Base-by-base conservation (phyloP, 2,888 invertebrate species). In the Cryptops parisi region DNA sequence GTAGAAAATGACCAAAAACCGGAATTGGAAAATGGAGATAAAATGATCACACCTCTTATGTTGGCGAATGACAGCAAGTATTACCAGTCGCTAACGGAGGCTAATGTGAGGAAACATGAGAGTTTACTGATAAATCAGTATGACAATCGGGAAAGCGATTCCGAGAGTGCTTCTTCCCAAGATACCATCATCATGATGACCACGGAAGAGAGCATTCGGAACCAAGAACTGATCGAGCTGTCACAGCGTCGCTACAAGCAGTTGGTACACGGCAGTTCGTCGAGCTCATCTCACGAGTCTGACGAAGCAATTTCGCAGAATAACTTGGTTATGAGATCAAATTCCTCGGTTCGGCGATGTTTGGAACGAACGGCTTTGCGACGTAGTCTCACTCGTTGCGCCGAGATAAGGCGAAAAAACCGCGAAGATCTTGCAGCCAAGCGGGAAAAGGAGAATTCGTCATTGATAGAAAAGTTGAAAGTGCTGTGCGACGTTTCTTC, bases 361-460 rank as follows among this genome's bases (percentile, higher is more conserved):
- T 87, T 88, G 55, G 87, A 88, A 63, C 75, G 86, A 44, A 88
- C 88, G 64, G 84, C 87, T 0, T 68, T 88, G 17, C 73, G 88
- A 2, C 77, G 88, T 58, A 88, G 84, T 15, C 72, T 86, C 50
- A 79, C 86, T 59, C 78, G 83, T 57, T 63, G 57, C 47, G 63
- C 60, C 59, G 84, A 78, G 66, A 80, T 51, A 3, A 26, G 22
- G 17, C 40, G 38, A 1, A 38, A 40, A 39, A 21, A 23, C 6
- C 38, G 1, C 6, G 47, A 47, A 19, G 27, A 33, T 5, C 38
- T 40, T 24, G 9, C 15, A 22, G 12, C 39, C 38, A 49, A 39
- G 17, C 22, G 12, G 19, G 25, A 22, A 2, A 24, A 39, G 15
- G 40, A 33, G 15, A 6, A 23, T 12, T 25, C 43, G 21, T 47